These are phyloP conservation scores for Sorex maritimensis DNA, from an alignment of 2,797 vertebrate species.

Conservation along the genomic window DNA sequence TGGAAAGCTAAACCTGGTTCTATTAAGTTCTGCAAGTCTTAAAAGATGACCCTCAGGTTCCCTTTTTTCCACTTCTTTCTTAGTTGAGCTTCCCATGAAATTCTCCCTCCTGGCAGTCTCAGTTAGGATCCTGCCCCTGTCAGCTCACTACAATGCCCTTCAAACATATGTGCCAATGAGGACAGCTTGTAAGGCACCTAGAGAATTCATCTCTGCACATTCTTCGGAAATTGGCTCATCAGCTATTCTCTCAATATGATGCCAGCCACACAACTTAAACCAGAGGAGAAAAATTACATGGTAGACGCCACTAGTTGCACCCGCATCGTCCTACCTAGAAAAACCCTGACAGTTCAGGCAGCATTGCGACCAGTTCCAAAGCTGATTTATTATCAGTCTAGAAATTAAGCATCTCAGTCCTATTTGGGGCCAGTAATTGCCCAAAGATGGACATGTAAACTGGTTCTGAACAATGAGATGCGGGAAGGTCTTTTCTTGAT, in stretches of 20 bases:
- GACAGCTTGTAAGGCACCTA: not conserved
- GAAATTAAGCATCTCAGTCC: not conserved
- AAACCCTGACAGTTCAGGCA: not conserved
- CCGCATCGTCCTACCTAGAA: not conserved
- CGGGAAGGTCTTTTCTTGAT: not conserved
- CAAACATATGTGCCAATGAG: not conserved
- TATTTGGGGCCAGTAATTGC: not conserved
- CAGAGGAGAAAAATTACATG: not conserved
- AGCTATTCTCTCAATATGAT: not conserved
- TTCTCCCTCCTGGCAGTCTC: not conserved
- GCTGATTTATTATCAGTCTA: not conserved
- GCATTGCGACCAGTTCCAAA: not conserved
- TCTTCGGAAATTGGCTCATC: slow-evolving; percentile 3
- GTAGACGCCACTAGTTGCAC: not conserved
- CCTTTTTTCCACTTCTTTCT: not conserved
- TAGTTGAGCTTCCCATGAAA: not conserved
- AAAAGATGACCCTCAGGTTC: not conserved
- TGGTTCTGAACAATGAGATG: not conserved
- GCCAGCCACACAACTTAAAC: not conserved
- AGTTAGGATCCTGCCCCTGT: not conserved
- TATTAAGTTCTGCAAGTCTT: slow-evolving; percentile 6
- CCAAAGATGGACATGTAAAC: not conserved
- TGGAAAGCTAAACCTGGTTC: not conserved
- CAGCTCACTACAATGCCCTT: not conserved
- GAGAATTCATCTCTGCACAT: not conserved